These are phyloP conservation scores for Electrophaes corylata DNA, from an alignment of 2,888 invertebrate species.

Conservation along the genomic window DNA sequence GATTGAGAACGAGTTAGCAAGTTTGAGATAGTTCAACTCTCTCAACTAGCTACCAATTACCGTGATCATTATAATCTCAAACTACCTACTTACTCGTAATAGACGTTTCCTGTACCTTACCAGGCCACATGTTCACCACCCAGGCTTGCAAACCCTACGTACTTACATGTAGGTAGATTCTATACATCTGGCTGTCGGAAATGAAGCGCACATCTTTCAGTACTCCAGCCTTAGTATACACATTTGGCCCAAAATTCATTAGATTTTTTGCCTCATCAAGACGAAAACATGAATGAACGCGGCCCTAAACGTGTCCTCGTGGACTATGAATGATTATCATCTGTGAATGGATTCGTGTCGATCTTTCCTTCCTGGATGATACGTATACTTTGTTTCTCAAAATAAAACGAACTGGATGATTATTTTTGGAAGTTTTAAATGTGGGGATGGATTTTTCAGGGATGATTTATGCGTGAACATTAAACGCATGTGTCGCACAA, in stretches of 20 bases:
- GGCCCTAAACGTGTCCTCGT: constrained; percentile 61
- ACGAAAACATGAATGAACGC: constrained; percentile 60
- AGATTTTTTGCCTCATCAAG: constrained; percentile 57
- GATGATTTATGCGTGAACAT: constrained; percentile 14
- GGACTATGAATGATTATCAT: constrained; percentile 63
- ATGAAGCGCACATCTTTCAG: constrained; percentile 59
- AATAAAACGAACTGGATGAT: constrained; percentile 3
- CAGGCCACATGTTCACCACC: constrained; percentile 54
- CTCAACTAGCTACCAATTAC: too few relatives aligned
- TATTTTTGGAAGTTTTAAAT: constrained; percentile 1
- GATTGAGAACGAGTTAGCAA: too few relatives aligned
- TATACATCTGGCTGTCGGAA: constrained; percentile 66
- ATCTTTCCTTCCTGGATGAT: constrained; percentile 38
- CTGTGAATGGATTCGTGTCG: constrained; percentile 57
- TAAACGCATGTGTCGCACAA: constrained; percentile 9
- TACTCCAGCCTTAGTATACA: constrained; percentile 49
- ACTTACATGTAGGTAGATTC: constrained; percentile 36
- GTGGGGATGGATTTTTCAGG: background rate
- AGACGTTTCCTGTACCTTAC: constrained; percentile 58
- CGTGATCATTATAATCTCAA: constrained; percentile 58
- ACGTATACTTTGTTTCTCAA: constrained; percentile 8
- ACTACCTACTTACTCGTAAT: constrained; percentile 45
- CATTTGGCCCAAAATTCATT: constrained; percentile 62
- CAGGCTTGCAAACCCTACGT: constrained; percentile 38
- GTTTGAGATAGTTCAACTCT: too few relatives aligned